Evolutionary conservation across 1,140 invertebrate genomes (phyloP).

Genomic region (Acromyrmex charruanus): DNA sequence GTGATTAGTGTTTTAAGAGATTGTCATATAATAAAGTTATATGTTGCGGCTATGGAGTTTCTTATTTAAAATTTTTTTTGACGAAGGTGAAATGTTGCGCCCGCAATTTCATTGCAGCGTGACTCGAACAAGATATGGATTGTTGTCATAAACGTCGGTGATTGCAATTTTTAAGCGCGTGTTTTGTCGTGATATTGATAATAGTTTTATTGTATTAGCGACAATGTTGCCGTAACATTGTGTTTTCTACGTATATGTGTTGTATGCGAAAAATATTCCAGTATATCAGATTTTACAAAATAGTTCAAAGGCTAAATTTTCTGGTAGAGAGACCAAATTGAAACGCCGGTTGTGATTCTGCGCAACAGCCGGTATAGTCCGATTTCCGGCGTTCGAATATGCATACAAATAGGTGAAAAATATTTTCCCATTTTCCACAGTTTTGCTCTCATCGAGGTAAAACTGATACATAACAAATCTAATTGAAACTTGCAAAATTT

Average conservation of each 20-base stretch:
- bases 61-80: conserved; percentile 27
- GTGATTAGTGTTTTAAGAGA: background rate
- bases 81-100: conserved; percentile 3
- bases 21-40: conserved; percentile 23
- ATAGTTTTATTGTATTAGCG: conserved; percentile 57
- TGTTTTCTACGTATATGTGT: background rate
- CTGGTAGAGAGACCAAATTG: conserved; percentile 20
- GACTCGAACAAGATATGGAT: background rate
- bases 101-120: conserved; percentile 18
- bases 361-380: background rate
- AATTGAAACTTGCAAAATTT: conserved; percentile 29
- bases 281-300: conserved; percentile 1
- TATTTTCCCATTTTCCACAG: background rate
- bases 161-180: conserved; percentile 49
- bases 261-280: background rate
- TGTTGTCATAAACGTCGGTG: conserved; percentile 27
- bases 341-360: conserved; percentile 39
- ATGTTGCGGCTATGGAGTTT: conserved; percentile 10
- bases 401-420: conserved; percentile 28
- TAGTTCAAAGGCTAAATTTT: conserved; percentile 44
- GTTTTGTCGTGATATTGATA: conserved; percentile 9
- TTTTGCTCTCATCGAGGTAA: conserved; percentile 9
- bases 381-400: conserved; percentile 19
- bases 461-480: conserved; percentile 30
- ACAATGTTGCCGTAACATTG: conserved; percentile 37